Conservation (phyloP, 2,888 invertebrate genomes). For the Notodonta dromedarius region DNA sequence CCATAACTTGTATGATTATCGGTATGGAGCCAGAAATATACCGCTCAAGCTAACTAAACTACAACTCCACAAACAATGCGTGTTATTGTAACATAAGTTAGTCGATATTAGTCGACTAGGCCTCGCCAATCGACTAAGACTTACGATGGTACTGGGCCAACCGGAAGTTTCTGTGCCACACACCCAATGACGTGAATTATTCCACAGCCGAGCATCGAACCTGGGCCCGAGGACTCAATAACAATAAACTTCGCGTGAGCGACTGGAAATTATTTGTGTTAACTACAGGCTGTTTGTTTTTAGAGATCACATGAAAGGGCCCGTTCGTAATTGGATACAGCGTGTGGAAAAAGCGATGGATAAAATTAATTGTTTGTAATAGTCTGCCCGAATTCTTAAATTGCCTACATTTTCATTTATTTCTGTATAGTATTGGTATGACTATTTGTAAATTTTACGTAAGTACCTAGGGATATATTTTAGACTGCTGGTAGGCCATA, state of each 20-base stretch:
- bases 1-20: too few relatives aligned
- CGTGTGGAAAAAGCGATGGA: conserved; percentile 10
- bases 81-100: neutral
- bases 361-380: neutral
- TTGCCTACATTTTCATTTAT: too few relatives aligned
- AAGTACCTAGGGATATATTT: too few relatives aligned
- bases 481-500: too few relatives aligned
- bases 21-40: too few relatives aligned
- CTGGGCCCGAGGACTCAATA: conserved; percentile 38
- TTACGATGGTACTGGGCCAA: neutral
- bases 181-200: conserved; percentile 25
- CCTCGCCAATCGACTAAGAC: neutral
- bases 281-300: conserved; percentile 43
- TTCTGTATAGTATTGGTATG: too few relatives aligned
- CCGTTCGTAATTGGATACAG: conserved; percentile 28
- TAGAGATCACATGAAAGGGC: conserved; percentile 28
- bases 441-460: too few relatives aligned
- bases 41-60: too few relatives aligned
- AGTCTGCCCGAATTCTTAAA: too few relatives aligned
- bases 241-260: conserved; percentile 52
- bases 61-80: too few relatives aligned
- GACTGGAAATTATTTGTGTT: conserved; percentile 42
- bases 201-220: conserved; percentile 38
- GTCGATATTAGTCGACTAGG: conserved; percentile 4
- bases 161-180: conserved; percentile 6